phyloP scores from a whole-genome alignment of 2,113 vertebrate species.

The Daboia siamensis region DNA sequence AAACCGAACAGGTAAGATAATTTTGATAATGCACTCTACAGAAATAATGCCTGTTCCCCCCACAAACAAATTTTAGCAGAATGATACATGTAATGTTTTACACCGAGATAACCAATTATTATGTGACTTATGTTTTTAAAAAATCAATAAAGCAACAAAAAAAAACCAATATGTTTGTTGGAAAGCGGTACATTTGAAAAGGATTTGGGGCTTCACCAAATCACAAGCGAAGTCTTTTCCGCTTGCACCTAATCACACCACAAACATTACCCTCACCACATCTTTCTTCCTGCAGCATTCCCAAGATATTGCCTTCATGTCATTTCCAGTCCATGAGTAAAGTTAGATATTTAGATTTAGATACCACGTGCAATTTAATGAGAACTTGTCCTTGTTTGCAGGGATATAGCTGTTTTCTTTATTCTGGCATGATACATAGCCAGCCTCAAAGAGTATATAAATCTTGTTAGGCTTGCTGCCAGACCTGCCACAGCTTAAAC shows the following conservation, averaged over 20 bases:
- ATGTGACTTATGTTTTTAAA: no score
- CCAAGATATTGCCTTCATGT: not conserved
- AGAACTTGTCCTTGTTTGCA: not conserved
- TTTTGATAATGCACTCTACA: not conserved
- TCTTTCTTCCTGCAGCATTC: not conserved
- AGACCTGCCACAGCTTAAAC: not conserved
- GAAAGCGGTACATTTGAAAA: not conserved
- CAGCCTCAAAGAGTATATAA: not conserved
- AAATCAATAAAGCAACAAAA: no score
- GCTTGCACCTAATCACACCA: not conserved
- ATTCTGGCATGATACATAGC: not conserved
- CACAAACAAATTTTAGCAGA: not conserved
- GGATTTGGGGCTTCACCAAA: not conserved
- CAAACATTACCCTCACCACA: not conserved
- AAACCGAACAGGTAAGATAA: not conserved
- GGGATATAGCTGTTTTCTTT: not conserved
- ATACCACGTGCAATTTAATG: not conserved
- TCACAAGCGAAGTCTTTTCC: not conserved
- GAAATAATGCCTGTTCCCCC: not conserved
- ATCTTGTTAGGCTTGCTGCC: not conserved
- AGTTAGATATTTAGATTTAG: not conserved
- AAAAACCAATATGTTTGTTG: not conserved
- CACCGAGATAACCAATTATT: not conserved
- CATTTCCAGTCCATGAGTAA: not conserved
- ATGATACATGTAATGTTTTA: not conserved